phyloP scores from a whole-genome alignment of 2,888 invertebrate species.

The Pyrrhosoma nymphula region DNA sequence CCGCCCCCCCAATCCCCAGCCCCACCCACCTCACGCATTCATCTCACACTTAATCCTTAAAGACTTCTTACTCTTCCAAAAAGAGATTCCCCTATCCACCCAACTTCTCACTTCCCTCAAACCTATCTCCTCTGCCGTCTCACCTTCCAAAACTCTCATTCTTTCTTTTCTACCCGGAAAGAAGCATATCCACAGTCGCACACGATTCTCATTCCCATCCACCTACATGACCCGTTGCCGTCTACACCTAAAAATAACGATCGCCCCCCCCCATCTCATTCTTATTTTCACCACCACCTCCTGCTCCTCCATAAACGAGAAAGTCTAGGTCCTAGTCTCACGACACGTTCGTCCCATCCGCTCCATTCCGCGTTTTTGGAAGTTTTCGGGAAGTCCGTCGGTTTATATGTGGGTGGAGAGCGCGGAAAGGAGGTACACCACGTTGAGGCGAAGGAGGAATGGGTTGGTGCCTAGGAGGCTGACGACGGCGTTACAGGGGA shows the following conservation, averaged over 20 bases:
- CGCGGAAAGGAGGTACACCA: not conserved
- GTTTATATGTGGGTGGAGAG: not conserved
- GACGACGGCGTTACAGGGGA: not conserved
- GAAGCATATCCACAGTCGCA: not conserved
- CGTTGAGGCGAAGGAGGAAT: too few species aligned
- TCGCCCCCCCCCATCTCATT: not conserved
- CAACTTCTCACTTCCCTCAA: not conserved
- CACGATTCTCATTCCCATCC: not conserved
- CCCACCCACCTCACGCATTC: not conserved
- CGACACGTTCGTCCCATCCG: not conserved
- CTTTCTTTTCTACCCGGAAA: not conserved
- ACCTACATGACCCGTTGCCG: not conserved
- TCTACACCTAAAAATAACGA: conserved; percentile 11
- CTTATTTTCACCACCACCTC: not conserved
- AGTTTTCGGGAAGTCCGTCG: not conserved
- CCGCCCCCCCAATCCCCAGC: not conserved
- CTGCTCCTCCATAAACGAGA: not conserved
- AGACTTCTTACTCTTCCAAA: conserved; percentile 8
- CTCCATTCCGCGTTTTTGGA: not conserved
- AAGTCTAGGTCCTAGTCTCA: not conserved
- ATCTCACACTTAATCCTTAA: conserved; percentile 39
- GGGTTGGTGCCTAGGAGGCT: too few species aligned
- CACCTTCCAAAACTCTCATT: not conserved
- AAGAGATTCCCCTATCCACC: not conserved
- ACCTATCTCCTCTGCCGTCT: not conserved